These are phyloP conservation scores for Callorhinus ursinus DNA, from an alignment of 2,113 vertebrate species.

Conservation along the genomic window DNA sequence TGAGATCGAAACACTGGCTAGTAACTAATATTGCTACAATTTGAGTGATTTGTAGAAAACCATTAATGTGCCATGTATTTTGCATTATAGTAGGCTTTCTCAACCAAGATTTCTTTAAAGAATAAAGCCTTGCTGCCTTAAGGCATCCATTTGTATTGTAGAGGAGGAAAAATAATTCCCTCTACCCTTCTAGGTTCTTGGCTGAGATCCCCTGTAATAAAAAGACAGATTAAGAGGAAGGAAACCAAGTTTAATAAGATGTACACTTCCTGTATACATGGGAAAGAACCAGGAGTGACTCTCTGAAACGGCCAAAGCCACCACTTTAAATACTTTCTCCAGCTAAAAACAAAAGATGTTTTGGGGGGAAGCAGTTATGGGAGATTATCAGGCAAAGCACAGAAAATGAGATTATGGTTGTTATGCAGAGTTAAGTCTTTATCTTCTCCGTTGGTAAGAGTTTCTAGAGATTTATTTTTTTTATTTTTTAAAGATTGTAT, in stretches of 20 bases:
- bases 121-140: background rate
- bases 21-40: slow-evolving; percentile 32
- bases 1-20: background rate
- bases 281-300: background rate
- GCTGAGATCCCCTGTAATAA: background rate
- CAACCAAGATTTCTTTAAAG: background rate
- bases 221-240: background rate
- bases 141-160: background rate
- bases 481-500: no score
- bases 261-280: background rate
- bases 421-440: background rate
- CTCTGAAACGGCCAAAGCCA: background rate
- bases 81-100: background rate
- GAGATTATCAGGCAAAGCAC: background rate
- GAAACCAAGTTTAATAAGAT: background rate
- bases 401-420: background rate
- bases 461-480: background rate
- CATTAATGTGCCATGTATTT: background rate
- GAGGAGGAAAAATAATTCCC: background rate
- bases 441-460: background rate
- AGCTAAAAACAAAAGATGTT: background rate
- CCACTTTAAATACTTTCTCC: background rate
- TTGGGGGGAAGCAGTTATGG: background rate
- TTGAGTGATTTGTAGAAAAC: slow-evolving; percentile 22
- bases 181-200: background rate